These are phyloP conservation scores for Syngnathoides biaculeatus DNA, from an alignment of 2,113 vertebrate species.

Conservation along the genomic window DNA sequence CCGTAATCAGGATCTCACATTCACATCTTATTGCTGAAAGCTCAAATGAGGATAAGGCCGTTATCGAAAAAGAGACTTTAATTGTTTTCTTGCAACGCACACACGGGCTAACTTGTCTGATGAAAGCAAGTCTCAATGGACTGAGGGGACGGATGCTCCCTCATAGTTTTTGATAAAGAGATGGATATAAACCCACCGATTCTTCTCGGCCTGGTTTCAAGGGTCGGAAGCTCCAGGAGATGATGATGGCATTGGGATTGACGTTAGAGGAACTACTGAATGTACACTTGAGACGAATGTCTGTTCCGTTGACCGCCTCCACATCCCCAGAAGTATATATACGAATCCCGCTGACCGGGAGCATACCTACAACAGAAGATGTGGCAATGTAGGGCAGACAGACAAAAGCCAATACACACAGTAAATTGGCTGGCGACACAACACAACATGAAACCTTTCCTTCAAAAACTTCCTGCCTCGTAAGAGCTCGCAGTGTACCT, in stretches of 20 bases:
- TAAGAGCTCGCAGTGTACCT: constrained; percentile 25
- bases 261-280: constrained; percentile 77
- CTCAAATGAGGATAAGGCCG: neutral
- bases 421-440: no score
- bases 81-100: neutral
- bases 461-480: constrained; percentile 17
- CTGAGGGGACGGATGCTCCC: constrained; percentile 14
- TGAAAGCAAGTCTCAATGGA: neutral
- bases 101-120: neutral
- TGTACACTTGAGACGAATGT: constrained; percentile 85
- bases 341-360: constrained; percentile 71
- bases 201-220: constrained; percentile 72
- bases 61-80: neutral
- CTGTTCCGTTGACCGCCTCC: constrained; percentile 87
- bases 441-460: constrained; percentile 9
- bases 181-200: constrained; percentile 74
- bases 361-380: constrained; percentile 58
- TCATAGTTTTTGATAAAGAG: constrained; percentile 2
- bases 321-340: constrained; percentile 78
- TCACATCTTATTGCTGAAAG: neutral
- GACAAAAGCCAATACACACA: constrained; percentile 14
- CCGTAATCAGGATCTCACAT: neutral
- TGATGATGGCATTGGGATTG: constrained; percentile 52
- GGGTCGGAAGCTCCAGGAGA: constrained; percentile 88
- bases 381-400: neutral